Evolutionary conservation across 2,113 vertebrate species (phyloP).

Genomic region (Hyla sarda): DNA sequence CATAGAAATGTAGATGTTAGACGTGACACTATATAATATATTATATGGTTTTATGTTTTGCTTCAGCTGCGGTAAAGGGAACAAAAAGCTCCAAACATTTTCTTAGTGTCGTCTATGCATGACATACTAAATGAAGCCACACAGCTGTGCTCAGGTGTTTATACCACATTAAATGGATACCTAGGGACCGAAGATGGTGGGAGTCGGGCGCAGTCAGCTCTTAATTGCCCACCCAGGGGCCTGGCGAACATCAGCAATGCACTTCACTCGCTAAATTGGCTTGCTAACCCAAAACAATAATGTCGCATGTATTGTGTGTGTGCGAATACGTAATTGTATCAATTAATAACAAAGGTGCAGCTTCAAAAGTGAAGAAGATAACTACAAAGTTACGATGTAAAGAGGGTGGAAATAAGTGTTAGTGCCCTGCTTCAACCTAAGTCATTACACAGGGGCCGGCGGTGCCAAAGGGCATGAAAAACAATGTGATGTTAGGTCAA

Average conservation of each 20-base stretch:
- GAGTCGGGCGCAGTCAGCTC: slow-evolving; percentile 48
- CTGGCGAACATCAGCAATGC: slow-evolving; percentile 43
- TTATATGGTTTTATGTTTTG: slow-evolving; percentile 15
- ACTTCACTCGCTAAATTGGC: slow-evolving; percentile 51
- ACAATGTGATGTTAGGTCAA: neutral
- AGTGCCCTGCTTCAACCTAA: neutral
- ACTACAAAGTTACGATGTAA: slow-evolving; percentile 26
- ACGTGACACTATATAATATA: neutral
- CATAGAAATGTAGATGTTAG: neutral
- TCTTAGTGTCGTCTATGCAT: slow-evolving; percentile 34
- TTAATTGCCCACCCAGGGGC: slow-evolving; percentile 55
- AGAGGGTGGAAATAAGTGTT: neutral
- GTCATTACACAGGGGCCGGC: neutral
- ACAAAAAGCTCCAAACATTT: slow-evolving; percentile 34
- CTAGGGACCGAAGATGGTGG: slow-evolving; percentile 41
- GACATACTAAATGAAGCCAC: slow-evolving; percentile 48
- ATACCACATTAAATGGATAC: slow-evolving; percentile 52
- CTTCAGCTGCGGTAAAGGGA: slow-evolving; percentile 17
- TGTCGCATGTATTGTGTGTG: slow-evolving; percentile 35
- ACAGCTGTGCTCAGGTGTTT: slow-evolving; percentile 52
- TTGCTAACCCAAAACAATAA: slow-evolving; percentile 56
- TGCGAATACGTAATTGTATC: slow-evolving; percentile 45
- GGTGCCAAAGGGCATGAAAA: neutral
- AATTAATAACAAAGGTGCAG: slow-evolving; percentile 58
- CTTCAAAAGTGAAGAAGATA: slow-evolving; percentile 20